Percentiles rank a stretch among this genome's conserved stretches.
Evolutionary conservation across 1,140 invertebrate species (phyloP).

Genomic region (Musca vetustissima): DNA sequence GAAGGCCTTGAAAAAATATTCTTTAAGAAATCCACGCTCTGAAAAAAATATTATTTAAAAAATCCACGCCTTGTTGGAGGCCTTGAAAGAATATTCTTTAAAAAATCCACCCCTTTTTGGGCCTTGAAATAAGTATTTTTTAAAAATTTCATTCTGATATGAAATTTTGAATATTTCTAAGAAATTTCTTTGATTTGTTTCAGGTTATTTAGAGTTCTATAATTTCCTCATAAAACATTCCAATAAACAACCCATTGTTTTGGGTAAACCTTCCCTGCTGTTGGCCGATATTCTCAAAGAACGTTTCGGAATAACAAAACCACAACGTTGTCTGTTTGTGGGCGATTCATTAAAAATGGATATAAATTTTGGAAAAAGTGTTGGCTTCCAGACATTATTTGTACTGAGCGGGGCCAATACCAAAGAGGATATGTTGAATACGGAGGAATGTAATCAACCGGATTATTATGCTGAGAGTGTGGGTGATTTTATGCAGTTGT

Average conservation of each 20-base stretch:
- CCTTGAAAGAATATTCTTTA: too few relatives aligned
- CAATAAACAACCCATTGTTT: not conserved
- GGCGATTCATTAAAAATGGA: conserved; percentile 62
- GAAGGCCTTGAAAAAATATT: too few relatives aligned
- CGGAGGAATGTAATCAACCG: conserved; percentile 30
- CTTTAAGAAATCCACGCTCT: too few relatives aligned
- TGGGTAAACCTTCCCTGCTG: conserved; percentile 58
- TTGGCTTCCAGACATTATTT: conserved; percentile 58
- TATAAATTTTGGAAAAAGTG: conserved; percentile 57
- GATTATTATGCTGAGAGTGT: conserved; percentile 53
- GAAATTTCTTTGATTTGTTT: too few relatives aligned
- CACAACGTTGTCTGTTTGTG: conserved; percentile 60
- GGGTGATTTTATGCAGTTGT: conserved; percentile 26
- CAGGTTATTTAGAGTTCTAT: too few relatives aligned
- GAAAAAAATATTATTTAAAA: too few relatives aligned
- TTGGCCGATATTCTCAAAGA: conserved; percentile 51
- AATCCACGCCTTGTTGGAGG: too few relatives aligned
- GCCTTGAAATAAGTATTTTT: too few relatives aligned
- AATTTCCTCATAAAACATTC: too few relatives aligned
- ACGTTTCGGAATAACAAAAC: conserved; percentile 55
- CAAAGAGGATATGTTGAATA: conserved; percentile 37
- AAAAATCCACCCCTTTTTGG: too few relatives aligned
- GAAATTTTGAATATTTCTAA: too few relatives aligned
- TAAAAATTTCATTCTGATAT: too few relatives aligned
- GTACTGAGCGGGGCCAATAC: conserved; percentile 55